A percentile compares a stretch with the other conserved stretches of the same genome.
Evolutionary conservation across 2,113 vertebrate genomes (phyloP).

Genomic region (Fregetta grallaria): DNA sequence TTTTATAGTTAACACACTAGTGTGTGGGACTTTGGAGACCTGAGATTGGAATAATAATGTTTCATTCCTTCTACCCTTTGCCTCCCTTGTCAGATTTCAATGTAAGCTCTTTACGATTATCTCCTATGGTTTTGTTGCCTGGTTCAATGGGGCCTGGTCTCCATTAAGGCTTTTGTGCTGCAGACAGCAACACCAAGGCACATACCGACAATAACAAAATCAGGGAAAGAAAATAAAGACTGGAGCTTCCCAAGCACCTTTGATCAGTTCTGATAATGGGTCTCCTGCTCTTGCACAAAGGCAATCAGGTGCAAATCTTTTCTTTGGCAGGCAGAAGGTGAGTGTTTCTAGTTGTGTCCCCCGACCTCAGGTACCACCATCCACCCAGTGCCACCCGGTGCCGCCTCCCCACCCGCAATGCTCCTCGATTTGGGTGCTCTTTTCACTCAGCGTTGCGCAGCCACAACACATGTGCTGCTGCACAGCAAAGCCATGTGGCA

Average conservation of each 20-base stretch:
- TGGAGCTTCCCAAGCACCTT: not conserved
- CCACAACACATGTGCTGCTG: conserved; percentile 55
- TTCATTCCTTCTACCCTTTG: not conserved
- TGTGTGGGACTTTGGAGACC: not conserved
- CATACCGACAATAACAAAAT: not conserved
- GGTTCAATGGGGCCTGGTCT: not conserved
- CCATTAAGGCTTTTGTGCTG: not conserved
- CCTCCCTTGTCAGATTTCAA: not conserved
- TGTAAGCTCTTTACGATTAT: not conserved
- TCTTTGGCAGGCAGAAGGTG: not conserved
- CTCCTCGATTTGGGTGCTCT: not conserved
- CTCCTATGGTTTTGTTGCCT: not conserved
- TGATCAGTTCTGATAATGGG: not conserved
- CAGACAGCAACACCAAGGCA: not conserved
- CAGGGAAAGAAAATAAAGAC: not conserved
- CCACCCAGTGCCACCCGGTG: not conserved
- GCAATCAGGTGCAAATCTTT: not conserved
- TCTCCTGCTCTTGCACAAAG: not conserved
- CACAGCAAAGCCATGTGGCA: conserved; percentile 45
- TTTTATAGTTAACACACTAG: not conserved
- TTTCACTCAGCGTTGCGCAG: not conserved
- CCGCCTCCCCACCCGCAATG: not conserved
- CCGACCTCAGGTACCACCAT: not conserved
- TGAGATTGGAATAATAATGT: not conserved
- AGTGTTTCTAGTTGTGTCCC: not conserved